phyloP scores from a whole-genome alignment of 2,888 invertebrate genomes.

The Orthosia gracilis region DNA sequence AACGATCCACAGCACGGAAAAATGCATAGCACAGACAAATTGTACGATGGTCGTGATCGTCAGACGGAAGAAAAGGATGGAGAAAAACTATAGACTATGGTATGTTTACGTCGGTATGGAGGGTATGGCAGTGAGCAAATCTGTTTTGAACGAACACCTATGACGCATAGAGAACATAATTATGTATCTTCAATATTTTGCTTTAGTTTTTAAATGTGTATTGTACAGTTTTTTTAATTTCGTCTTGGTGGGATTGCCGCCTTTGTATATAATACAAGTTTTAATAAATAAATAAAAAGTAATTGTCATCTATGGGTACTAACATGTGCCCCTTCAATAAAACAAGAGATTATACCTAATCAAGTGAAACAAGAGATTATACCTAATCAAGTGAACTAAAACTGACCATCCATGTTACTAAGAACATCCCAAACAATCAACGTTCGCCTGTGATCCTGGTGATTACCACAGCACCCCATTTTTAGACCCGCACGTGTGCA shows the following conservation, averaged over 20 bases:
- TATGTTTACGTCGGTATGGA: no score
- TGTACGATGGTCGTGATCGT: slow-evolving; percentile 10
- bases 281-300: background rate
- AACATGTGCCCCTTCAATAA: background rate
- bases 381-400: slow-evolving; percentile 29
- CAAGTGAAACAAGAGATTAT: slow-evolving; percentile 38
- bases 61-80: background rate
- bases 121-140: no score
- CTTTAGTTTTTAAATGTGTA: no score
- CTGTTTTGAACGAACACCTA: no score
- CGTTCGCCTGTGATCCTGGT: slow-evolving; percentile 15
- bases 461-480: slow-evolving; percentile 47
- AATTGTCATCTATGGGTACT: background rate
- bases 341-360: slow-evolving; percentile 38
- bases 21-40: slow-evolving; percentile 16
- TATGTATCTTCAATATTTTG: no score
- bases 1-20: slow-evolving; percentile 34
- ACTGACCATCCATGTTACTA: slow-evolving; percentile 17
- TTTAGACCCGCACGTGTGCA: slow-evolving; percentile 54
- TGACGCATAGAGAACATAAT: no score
- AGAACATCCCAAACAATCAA: slow-evolving; percentile 24
- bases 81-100: background rate
- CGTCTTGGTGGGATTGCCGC: no score
- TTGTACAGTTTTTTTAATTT: no score
- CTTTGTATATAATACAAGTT: no score